Conservation (phyloP, 2,797 vertebrate species). For the Trematomus bernacchii region DNA sequence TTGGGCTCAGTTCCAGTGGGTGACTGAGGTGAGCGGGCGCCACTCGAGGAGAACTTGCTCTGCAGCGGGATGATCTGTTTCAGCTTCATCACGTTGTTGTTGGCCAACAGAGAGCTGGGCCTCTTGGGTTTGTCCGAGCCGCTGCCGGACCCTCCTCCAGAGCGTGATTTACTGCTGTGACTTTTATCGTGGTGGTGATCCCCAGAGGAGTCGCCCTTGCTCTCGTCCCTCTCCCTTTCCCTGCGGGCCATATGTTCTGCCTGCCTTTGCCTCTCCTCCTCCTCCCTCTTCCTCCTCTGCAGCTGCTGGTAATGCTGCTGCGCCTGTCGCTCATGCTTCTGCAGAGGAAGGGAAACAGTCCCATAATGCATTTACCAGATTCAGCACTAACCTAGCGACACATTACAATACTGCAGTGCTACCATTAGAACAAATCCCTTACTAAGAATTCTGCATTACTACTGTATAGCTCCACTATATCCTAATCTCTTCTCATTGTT, state of each 20-base stretch:
- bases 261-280: conserved; percentile 95
- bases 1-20: conserved; percentile 93
- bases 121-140: conserved; percentile 92
- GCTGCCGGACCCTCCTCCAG: conserved; percentile 76
- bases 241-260: conserved; percentile 92
- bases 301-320: conserved; percentile 98
- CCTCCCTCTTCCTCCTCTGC: conserved; percentile 95
- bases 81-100: conserved; percentile 97
- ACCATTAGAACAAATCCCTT: conserved; percentile 28
- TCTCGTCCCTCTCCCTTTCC: conserved; percentile 91
- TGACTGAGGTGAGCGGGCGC: conserved; percentile 90
- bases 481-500: not conserved
- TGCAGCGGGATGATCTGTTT: conserved; percentile 99
- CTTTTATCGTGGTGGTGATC: conserved; percentile 90
- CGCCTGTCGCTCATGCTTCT: conserved; percentile 97
- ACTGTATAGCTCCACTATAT: conserved; percentile 17
- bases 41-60: conserved; percentile 92
- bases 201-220: conserved; percentile 85
- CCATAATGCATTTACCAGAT: conserved; percentile 41
- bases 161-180: conserved; percentile 85
- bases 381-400: conserved; percentile 60
- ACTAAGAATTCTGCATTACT: conserved; percentile 20
- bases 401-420: conserved; percentile 43
- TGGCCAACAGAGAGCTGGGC: conserved; percentile 95
- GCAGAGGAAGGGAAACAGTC: conserved; percentile 59